Conservation (phyloP, 2,888 invertebrate species). For the Yponomeuta malinellus region DNA sequence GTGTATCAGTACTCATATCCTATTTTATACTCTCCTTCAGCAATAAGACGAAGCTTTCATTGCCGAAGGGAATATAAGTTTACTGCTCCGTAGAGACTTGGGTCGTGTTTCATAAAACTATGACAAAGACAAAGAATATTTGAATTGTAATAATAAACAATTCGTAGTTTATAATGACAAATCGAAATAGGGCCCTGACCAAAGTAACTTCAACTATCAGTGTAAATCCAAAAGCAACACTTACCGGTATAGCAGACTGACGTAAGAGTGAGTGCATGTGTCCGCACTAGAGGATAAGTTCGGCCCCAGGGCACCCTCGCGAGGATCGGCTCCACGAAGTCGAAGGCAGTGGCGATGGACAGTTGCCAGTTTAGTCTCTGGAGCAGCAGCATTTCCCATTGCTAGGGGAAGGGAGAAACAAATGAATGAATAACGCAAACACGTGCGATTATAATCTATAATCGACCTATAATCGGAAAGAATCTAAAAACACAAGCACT, state of each 20-base stretch:
- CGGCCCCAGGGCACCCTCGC: constrained; percentile 79
- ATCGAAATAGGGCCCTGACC: too few relatives aligned
- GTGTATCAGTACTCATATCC: too few relatives aligned
- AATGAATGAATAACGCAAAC: background rate
- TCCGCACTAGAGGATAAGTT: constrained; percentile 77
- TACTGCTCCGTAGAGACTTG: too few relatives aligned
- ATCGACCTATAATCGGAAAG: background rate
- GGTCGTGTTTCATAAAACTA: too few relatives aligned
- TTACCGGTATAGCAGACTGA: constrained; percentile 88
- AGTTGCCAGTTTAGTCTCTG: constrained; percentile 88
- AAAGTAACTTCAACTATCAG: too few relatives aligned
- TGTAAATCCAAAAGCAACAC: constrained; percentile 28
- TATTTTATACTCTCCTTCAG: too few relatives aligned
- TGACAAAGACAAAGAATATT: too few relatives aligned
- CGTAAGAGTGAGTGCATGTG: constrained; percentile 85
- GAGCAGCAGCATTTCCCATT: constrained; percentile 87
- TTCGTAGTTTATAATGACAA: too few relatives aligned
- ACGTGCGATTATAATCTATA: background rate
- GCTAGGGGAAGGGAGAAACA: constrained; percentile 75
- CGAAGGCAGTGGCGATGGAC: constrained; percentile 85
- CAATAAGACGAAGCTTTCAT: too few relatives aligned
- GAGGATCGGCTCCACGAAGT: constrained; percentile 88
- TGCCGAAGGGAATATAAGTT: too few relatives aligned
- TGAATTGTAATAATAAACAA: too few relatives aligned
- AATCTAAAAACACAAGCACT: background rate